phyloP scores from a whole-genome alignment of 2,113 vertebrate genomes.

The Rafetus swinhoei region DNA sequence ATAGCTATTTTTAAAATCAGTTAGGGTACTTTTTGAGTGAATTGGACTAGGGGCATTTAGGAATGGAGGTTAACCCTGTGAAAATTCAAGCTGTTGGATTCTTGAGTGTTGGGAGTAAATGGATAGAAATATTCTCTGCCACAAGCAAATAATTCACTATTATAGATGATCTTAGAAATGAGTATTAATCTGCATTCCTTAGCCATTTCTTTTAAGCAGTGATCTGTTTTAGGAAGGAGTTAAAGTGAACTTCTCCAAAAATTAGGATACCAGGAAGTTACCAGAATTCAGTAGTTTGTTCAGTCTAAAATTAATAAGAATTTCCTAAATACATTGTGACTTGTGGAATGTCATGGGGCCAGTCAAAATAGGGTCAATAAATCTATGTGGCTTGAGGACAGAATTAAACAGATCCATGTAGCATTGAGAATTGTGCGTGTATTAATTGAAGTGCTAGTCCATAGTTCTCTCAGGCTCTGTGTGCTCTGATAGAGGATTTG shows the following conservation, averaged over 20 bases:
- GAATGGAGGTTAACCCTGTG: neutral
- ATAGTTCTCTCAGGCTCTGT: neutral
- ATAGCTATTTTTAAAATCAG: neutral
- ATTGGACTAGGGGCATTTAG: neutral
- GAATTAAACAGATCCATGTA: neutral
- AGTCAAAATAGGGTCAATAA: neutral
- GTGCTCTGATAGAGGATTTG: neutral
- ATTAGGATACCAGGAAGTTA: neutral
- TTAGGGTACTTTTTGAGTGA: neutral
- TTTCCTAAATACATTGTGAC: neutral
- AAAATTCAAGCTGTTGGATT: neutral
- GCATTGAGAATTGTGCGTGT: neutral
- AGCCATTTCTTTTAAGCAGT: fast-evolving
- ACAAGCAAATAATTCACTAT: neutral
- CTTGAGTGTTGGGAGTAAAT: neutral
- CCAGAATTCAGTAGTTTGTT: neutral
- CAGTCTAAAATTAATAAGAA: neutral
- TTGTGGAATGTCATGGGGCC: neutral
- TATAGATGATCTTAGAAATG: fast-evolving
- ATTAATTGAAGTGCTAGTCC: neutral
- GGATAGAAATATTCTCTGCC: neutral
- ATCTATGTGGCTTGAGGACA: neutral
- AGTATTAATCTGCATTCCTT: neutral
- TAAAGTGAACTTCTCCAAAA: neutral
- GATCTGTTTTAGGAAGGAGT: neutral